Base-by-base conservation (phyloP, 92 coral and sea anemone species). In the Bergia puertoricense region DNA sequence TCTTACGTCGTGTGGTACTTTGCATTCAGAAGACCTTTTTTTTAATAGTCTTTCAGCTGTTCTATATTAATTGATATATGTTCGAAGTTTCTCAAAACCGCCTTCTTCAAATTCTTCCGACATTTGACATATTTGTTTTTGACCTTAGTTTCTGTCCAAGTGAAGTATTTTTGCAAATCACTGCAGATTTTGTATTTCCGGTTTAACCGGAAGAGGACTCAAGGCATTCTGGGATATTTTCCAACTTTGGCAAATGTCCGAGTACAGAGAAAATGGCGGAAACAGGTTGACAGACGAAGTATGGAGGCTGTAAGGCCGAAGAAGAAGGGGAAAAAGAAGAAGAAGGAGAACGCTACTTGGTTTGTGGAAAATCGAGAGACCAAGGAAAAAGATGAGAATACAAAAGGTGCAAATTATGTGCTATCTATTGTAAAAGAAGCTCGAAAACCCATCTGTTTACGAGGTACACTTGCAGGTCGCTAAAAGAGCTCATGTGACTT, bases 261-360 rank as follows among this genome's bases (percentile, higher is more conserved):
- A 30, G 66, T 79, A 72, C 3, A 18, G 48, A 71, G 78, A 84
- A 69, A 46, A 84, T 84, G 87, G 87, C 50, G 87, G 79, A 84
- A 84, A 71, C 87, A 23, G 87, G 87, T 10, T 84, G 87, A 84
- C 37, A 39, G 38, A 48, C 4, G 68, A 71, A 84, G 66, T 46
- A 96, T 96, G 98, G 99, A 97, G 89, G 99, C 98, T 37, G 97
- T 92, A 36, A 96, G 92, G 86, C 96, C 98, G 23, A 92, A 89
- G 89, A 94, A 91, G 80, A 97, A 97, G 74, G 96, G 90, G 85
- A 92, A 91, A 76, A 95, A 90, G 86, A 95, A 95, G 91, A 56
- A 89, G 80, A 97, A 95, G 86, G 91, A 89, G 76, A 66, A 71
- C 16, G 65, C 74, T 20, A 57, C 89, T 16, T 30, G 77, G 85